Evolutionary conservation across 2,888 invertebrate genomes (phyloP), one percentile per base, ranked within the genome.

Genomic region (Ornithoptera priamus): DNA sequence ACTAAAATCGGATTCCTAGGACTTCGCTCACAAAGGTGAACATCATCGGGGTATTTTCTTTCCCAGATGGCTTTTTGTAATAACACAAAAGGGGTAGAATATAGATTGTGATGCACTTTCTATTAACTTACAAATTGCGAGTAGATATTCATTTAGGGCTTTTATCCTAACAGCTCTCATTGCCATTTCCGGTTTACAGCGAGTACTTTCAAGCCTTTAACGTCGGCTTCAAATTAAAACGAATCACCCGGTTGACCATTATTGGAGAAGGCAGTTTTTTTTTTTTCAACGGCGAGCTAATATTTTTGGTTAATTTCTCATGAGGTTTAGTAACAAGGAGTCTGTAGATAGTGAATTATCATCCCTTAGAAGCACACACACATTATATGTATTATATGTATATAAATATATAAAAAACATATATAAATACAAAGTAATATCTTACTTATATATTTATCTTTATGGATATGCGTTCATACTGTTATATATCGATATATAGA

Each of bases 221-320:
- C 36, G 46, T 62, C 62, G 50, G 22, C 39, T 59, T 30, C 63
- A 68, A 64, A 68, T 68, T 63, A n/a, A 59, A 66, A 66, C 66
- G 60, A 50, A 66, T 66, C 53, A 18, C 24, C 50, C 30, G 10
- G n/a, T 24, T 50, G 50, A 50, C 15, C 46, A 60, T 66, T 50
- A 60, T 46, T 20, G 56, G 53, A 50, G n/a, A 12, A 50, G 53
- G 36, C 5, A n/a, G 17, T 17, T n/a, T 17, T 50, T 50, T 18
- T 46, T 17, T 24, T 60, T 66, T 10, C 39, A 10, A 39, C 39
- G 39, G 7, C 10, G 39, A 39, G 1, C 39, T 39, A 39, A 39
- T 10, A 10, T 10, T 39, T 39, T 39, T 6, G 0, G 4, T 39
- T 10, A 39, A 39, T 39, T 39, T 39, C 39, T 39, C 10, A 39